Conservation (phyloP, 2,113 vertebrate species). For the Dolichotis patagonum region DNA sequence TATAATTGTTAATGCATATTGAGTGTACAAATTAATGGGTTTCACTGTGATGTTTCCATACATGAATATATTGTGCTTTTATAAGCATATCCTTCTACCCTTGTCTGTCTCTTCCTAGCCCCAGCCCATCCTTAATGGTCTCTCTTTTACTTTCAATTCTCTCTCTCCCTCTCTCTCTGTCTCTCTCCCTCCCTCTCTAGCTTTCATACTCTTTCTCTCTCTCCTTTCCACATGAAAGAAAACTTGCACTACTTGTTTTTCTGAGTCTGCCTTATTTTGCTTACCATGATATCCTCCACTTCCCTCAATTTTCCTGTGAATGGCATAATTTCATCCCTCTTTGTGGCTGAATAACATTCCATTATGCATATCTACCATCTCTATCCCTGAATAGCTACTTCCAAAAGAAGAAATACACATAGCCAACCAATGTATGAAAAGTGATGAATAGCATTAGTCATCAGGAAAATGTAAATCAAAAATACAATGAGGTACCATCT, state of each 20-base stretch:
- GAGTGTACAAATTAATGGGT: neutral
- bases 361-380: neutral
- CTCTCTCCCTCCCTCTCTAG: too few species aligned
- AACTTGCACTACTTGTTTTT: neutral
- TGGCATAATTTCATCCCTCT: neutral
- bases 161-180: too few species aligned
- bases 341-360: neutral
- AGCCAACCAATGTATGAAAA: neutral
- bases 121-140: neutral
- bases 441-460: neutral
- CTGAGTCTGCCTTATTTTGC: neutral
- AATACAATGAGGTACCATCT: neutral
- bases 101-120: neutral
- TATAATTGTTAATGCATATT: too few species aligned
- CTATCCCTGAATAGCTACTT: neutral
- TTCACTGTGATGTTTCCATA: neutral
- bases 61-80: neutral
- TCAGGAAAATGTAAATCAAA: neutral
- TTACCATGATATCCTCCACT: neutral
- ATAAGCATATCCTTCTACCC: neutral
- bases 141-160: neutral
- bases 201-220: too few species aligned
- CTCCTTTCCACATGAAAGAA: neutral
- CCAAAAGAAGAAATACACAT: too few species aligned
- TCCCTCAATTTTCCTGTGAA: neutral